A percentile compares a stretch with the other conserved stretches of the same genome.
Conservation (phyloP, 2,113 vertebrate species). For the Sceloporus tristichus region DNA sequence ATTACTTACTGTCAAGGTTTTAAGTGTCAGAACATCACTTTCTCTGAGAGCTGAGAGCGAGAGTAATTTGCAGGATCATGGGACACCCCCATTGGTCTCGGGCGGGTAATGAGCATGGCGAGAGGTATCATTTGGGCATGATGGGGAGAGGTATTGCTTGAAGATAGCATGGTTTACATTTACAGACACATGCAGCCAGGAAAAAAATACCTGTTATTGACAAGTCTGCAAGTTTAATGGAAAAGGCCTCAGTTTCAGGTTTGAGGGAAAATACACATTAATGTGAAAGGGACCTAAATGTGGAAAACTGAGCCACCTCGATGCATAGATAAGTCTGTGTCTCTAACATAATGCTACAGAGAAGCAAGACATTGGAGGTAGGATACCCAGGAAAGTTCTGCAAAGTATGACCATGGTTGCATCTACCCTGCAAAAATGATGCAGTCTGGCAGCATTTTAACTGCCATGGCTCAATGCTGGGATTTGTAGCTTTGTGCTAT, state of each 20-base stretch:
- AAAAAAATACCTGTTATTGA: neutral
- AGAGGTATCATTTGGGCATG: neutral
- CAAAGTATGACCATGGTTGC: no score
- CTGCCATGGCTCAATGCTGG: no score
- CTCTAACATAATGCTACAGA: no score
- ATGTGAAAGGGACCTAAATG: neutral
- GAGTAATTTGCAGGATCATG: slow-evolving; percentile 65
- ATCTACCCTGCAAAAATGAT: no score
- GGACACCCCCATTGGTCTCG: slow-evolving; percentile 7
- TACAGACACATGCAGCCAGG: neutral
- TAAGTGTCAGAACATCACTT: slow-evolving; percentile 66
- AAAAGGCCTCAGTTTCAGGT: no score
- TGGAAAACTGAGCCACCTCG: no score
- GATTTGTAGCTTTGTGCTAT: no score
- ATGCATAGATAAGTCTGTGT: no score
- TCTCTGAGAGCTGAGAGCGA: slow-evolving; percentile 53
- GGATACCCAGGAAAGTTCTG: neutral
- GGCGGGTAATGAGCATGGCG: slow-evolving; percentile 38
- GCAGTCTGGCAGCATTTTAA: no score
- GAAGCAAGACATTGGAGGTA: neutral
- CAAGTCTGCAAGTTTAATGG: neutral
- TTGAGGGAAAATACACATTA: neutral
- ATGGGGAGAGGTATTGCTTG: neutral
- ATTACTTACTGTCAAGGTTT: slow-evolving; percentile 77
- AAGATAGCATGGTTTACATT: slow-evolving; percentile 43